Evolutionary conservation across 2,888 invertebrate species (phyloP).

Genomic region (Pediacus dermestoides): DNA sequence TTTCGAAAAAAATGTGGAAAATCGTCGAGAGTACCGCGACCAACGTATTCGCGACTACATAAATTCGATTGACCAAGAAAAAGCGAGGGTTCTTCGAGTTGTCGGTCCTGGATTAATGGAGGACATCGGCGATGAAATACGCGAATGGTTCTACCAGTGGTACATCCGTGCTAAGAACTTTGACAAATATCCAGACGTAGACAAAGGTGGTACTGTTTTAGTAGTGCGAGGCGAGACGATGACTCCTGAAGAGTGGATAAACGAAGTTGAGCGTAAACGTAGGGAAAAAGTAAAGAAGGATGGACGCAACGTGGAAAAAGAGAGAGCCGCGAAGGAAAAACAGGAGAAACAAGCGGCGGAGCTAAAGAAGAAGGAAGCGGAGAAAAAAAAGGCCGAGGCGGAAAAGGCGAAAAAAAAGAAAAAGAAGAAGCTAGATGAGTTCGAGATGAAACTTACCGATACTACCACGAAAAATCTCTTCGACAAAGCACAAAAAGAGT

Average conservation of each 20-base stretch:
- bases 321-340: slow-evolving; percentile 22
- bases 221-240: slow-evolving; percentile 59
- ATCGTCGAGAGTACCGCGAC: slow-evolving; percentile 51
- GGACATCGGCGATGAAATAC: slow-evolving; percentile 71
- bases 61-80: slow-evolving; percentile 52
- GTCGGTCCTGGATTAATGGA: slow-evolving; percentile 63
- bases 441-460: slow-evolving; percentile 34
- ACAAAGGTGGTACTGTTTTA: slow-evolving; percentile 65
- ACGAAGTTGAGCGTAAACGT: slow-evolving; percentile 40
- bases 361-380: slow-evolving; percentile 32
- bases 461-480: slow-evolving; percentile 46
- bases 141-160: slow-evolving; percentile 71
- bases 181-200: slow-evolving; percentile 69
- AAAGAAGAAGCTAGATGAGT: slow-evolving; percentile 34
- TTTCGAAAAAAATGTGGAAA: slow-evolving; percentile 51
- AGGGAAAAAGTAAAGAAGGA: slow-evolving; percentile 39
- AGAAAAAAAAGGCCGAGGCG: slow-evolving; percentile 51
- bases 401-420: slow-evolving; percentile 32
- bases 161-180: slow-evolving; percentile 57
- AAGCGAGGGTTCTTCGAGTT: slow-evolving; percentile 51
- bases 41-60: slow-evolving; percentile 51
- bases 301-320: slow-evolving; percentile 35
- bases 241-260: slow-evolving; percentile 58
- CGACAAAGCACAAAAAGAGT: slow-evolving; percentile 49
- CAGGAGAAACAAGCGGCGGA: slow-evolving; percentile 34